Evolutionary conservation across 2,797 vertebrate species (phyloP).

Genomic region (Xerus rutilus): DNA sequence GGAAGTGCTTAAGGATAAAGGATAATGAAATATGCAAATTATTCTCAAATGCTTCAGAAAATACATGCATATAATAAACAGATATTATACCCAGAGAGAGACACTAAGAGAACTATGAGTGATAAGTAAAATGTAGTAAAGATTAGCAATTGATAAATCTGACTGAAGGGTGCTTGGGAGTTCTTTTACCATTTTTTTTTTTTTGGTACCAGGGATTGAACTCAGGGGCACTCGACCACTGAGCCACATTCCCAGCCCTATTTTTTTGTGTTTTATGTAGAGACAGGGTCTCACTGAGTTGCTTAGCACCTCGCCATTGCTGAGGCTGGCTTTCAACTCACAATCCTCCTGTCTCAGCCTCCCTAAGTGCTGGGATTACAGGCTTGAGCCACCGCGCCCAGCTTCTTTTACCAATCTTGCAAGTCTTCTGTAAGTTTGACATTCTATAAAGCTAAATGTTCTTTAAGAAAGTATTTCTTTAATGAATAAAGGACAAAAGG

Average conservation of each 20-base stretch:
- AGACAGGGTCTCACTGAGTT: too few species aligned
- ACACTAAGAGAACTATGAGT: neutral
- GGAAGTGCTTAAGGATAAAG: neutral
- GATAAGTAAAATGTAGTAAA: neutral
- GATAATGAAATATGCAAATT: neutral
- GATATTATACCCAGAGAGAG: neutral
- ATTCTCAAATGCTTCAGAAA: neutral
- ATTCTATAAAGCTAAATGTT: neutral
- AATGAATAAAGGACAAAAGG: constrained; percentile 17
- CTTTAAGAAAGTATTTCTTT: neutral
- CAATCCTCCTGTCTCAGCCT: too few species aligned
- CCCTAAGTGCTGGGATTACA: too few species aligned
- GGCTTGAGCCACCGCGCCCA: too few species aligned
- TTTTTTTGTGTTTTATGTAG: too few species aligned
- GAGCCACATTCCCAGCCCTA: too few species aligned
- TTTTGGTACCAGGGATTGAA: too few species aligned
- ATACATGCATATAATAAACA: neutral
- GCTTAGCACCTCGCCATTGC: too few species aligned
- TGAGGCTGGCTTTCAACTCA: too few species aligned
- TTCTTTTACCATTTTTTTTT: neutral
- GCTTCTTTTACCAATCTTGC: neutral
- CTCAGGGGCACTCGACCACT: too few species aligned
- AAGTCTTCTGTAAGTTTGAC: constrained; percentile 10
- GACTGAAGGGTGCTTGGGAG: neutral
- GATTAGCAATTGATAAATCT: neutral